A percentile compares a stretch with the other conserved stretches of the same genome.
phyloP scores from a whole-genome alignment of 2,797 vertebrate genomes.

The Coregonus suidteri region DNA sequence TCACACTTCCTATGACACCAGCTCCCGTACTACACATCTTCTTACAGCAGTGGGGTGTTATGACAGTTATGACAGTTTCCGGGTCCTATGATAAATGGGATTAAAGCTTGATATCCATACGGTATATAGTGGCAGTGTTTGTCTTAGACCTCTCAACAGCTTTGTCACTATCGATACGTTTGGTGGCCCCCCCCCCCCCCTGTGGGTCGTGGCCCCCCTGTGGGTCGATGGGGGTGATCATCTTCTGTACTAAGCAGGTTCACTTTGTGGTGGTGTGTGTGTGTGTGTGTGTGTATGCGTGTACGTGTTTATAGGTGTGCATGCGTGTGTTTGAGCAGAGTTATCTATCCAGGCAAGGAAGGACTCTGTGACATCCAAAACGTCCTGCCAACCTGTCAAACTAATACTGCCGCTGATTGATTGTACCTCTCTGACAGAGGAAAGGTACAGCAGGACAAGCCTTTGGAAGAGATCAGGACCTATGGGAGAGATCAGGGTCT shows the following conservation, averaged over 20 bases:
- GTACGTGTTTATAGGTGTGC: too few relatives aligned
- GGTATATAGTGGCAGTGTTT: constrained; percentile 23
- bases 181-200: too few relatives aligned
- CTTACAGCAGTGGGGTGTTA: not conserved
- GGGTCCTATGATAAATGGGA: constrained; percentile 25
- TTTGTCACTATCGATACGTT: constrained; percentile 13
- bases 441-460: constrained; percentile 3
- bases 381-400: constrained; percentile 36
- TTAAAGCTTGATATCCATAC: not conserved
- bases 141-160: constrained; percentile 17
- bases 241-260: too few relatives aligned
- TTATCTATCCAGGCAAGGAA: not conserved
- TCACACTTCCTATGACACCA: constrained; percentile 13
- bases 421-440: constrained; percentile 1
- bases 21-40: constrained; percentile 9
- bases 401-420: constrained; percentile 20
- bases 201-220: too few relatives aligned
- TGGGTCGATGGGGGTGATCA: too few relatives aligned
- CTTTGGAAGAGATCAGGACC: not conserved
- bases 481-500: too few relatives aligned
- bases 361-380: constrained; percentile 19
- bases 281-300: too few relatives aligned
- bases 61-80: not conserved
- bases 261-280: too few relatives aligned
- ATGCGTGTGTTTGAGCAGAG: too few relatives aligned